Evolutionary conservation across 2,113 vertebrate species (phyloP), one percentile per base, ranked within the genome.

Genomic region (Leptosomus discolor): DNA sequence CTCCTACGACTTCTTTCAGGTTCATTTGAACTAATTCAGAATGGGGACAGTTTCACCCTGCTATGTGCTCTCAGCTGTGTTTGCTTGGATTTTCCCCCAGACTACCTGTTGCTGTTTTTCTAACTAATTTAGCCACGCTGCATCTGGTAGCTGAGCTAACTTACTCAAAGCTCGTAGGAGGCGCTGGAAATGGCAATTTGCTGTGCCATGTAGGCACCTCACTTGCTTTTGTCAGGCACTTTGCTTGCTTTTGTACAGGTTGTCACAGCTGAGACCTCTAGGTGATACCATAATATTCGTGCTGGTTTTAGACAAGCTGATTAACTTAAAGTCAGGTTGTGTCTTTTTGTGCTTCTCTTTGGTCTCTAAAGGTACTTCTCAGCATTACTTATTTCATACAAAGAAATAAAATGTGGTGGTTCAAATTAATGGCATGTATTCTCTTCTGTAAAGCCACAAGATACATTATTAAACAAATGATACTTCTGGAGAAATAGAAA

Each of bases 401-500:
- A 67, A 80, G 51, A 51, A 88, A 74, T 75, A 86, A 86, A 88
- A 80, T 65, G 57, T 26, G 89, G 57, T 92, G 34, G 67, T 96
- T 97, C 63, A 83, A 63, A 95, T 92, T 78, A 97, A 88, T 54
- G 74, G 50, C 64, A 46, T 69, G 77, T 95, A 70, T 90, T 95
- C 85, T 65, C 53, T 65, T 80, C 48, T 63, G 63, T 56, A 90
- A 85, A 94, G 70, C 74, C 27, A 30, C 92, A 69, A 93, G 71
- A 75, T 57, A 58, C 5, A 57, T 89, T 63, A 32, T 76, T 91
- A 90, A 97, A 84, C 48, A 83, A 89, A 89, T 77, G 32, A 61
- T 64, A 67, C 79, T 78, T 88, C 43, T 82, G 48, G 74, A 65
- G 34, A 68, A 85, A 67, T 18, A 53, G 37, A 32, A 88, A 23